These are phyloP conservation scores for Troides aeacus DNA, from an alignment of 2,888 invertebrate species.

Conservation along the genomic window DNA sequence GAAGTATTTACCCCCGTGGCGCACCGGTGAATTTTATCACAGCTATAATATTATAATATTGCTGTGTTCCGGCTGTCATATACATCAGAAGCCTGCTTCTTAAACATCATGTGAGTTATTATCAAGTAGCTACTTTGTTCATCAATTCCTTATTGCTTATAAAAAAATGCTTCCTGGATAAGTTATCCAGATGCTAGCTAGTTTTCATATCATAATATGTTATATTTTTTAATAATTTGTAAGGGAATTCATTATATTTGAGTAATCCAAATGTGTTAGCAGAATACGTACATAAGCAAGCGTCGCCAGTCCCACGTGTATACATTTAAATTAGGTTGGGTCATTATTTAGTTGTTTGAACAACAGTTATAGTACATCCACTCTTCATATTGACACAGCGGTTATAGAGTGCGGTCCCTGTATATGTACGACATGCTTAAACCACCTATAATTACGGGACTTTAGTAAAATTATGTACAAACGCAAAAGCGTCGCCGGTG, in stretches of 20 bases:
- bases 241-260: neutral
- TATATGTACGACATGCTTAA: constrained; percentile 48
- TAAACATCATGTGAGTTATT: too few species aligned
- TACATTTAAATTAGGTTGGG: constrained; percentile 64
- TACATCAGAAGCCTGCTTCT: too few species aligned
- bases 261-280: constrained; percentile 15
- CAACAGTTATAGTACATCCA: constrained; percentile 53
- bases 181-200: neutral
- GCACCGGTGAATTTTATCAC: too few species aligned
- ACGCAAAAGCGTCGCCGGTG: neutral
- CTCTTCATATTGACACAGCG: constrained; percentile 63
- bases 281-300: constrained; percentile 20
- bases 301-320: constrained; percentile 37
- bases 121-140: neutral
- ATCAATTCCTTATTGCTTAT: neutral
- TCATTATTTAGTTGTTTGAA: constrained; percentile 55
- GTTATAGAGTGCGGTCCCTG: constrained; percentile 43
- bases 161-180: neutral
- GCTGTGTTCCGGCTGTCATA: too few species aligned
- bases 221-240: neutral
- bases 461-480: constrained; percentile 24
- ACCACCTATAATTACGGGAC: constrained; percentile 57
- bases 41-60: too few species aligned
- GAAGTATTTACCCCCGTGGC: too few species aligned
- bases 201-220: neutral